Conservation (phyloP, 2,113 vertebrate genomes). For the Etheostoma cragini region DNA sequence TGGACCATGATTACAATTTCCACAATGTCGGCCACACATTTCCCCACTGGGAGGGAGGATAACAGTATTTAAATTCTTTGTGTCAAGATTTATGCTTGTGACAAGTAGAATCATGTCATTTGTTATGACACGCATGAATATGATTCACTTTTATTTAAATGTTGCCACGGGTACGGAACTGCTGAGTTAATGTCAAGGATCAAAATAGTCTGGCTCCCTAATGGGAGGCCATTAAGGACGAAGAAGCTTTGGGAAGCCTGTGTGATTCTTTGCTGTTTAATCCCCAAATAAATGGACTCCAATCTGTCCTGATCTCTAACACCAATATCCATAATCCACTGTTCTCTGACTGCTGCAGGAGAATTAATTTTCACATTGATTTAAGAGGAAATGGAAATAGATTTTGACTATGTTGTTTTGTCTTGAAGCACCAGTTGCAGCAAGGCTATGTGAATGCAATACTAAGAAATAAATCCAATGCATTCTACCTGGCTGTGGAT, state of each 20-base stretch:
- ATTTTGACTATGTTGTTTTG: constrained; percentile 10
- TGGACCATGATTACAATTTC: neutral
- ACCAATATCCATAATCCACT: constrained; percentile 17
- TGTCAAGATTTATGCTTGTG: neutral
- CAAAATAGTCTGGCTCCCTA: constrained; percentile 10
- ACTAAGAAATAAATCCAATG: constrained; percentile 20
- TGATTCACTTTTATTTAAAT: constrained; percentile 4
- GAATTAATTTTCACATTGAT: neutral
- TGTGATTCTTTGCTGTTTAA: constrained; percentile 38
- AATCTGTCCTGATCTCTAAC: constrained; percentile 6
- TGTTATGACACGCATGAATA: constrained; percentile 13
- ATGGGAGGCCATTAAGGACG: constrained; percentile 26
- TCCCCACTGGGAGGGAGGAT: neutral
- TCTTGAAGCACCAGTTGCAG: constrained; percentile 16
- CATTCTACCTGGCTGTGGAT: neutral
- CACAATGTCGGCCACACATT: neutral
- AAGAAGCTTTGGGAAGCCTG: constrained; percentile 15
- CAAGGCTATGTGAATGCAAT: neutral
- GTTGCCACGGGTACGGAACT: neutral
- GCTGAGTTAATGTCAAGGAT: neutral
- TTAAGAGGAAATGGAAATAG: constrained; percentile 17
- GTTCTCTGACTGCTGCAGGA: neutral
- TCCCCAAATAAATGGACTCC: constrained; percentile 43
- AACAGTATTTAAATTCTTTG: neutral
- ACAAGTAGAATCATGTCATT: neutral